Evolutionary conservation across 2,797 vertebrate genomes (phyloP).

Genomic region (Hafferia zeledoni): DNA sequence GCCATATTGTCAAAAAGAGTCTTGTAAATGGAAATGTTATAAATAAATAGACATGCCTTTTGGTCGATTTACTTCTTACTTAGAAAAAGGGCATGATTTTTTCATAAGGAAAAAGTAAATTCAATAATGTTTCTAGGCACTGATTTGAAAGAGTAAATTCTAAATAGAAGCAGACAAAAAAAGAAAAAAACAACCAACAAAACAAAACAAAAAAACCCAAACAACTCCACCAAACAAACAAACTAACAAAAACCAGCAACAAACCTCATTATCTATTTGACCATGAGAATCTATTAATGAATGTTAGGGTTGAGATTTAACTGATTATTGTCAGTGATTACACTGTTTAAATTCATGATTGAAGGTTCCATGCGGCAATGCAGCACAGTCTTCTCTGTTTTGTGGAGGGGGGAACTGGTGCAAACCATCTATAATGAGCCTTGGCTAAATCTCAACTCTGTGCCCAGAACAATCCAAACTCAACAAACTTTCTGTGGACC

Average conservation of each 20-base stretch:
- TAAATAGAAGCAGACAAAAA: background rate
- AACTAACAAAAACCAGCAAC: no score
- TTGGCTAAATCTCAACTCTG: background rate
- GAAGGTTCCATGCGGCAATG: background rate
- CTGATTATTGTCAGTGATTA: background rate
- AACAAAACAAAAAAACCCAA: no score
- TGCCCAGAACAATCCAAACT: background rate
- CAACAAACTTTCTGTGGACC: background rate
- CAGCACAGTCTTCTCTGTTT: background rate
- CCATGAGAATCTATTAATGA: background rate
- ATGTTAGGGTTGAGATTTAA: background rate
- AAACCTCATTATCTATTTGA: background rate
- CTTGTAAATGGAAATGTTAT: constrained; percentile 58
- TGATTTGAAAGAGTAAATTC: constrained; percentile 35
- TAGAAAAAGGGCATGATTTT: constrained; percentile 49
- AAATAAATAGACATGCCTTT: constrained; percentile 68
- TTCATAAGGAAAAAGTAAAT: constrained; percentile 60
- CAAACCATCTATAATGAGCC: background rate
- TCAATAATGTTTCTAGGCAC: constrained; percentile 18
- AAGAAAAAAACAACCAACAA: background rate
- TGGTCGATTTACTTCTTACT: constrained; percentile 49
- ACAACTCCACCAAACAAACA: background rate
- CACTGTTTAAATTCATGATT: background rate
- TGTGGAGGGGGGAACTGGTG: background rate
- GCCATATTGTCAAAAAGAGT: constrained; percentile 26